Conservation (phyloP, 2,888 invertebrate genomes). For the Polyommatus icarus region DNA sequence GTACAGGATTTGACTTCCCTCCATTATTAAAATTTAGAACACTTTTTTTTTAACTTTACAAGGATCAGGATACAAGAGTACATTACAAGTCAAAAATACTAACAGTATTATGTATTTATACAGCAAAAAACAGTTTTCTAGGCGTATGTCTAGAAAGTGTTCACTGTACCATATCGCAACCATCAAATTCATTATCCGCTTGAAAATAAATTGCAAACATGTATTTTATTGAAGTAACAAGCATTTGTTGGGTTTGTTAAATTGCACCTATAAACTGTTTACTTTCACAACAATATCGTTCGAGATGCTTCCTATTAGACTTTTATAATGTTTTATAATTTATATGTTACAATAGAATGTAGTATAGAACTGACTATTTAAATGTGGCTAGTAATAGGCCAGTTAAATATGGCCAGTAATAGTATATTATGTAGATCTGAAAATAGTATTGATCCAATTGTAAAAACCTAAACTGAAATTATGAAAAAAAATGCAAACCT, state of each 20-base stretch:
- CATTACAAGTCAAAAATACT: not conserved
- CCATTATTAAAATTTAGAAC: not conserved
- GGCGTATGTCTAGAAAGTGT: conserved; percentile 41
- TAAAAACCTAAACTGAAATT: too few relatives aligned
- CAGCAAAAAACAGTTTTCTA: conserved; percentile 24
- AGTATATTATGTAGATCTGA: too few relatives aligned
- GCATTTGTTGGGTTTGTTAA: conserved; percentile 35
- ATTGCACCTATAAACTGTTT: conserved; percentile 27
- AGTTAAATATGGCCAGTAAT: too few relatives aligned
- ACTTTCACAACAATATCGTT: conserved; percentile 17
- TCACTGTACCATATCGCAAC: conserved; percentile 44
- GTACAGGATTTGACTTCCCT: not conserved
- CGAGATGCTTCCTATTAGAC: not conserved
- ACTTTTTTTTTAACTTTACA: not conserved
- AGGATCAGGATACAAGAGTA: not conserved
- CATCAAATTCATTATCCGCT: conserved; percentile 41
- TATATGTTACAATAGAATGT: not conserved
- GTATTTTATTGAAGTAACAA: conserved; percentile 39
- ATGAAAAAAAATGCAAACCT: too few relatives aligned
- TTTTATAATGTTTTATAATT: not conserved
- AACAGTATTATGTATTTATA: not conserved
- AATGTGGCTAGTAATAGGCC: not conserved
- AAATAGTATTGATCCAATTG: too few relatives aligned
- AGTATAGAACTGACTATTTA: not conserved
- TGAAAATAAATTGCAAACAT: conserved; percentile 35